Evolutionary conservation across 2,113 vertebrate species (phyloP).

Genomic region (Myotis davidii): DNA sequence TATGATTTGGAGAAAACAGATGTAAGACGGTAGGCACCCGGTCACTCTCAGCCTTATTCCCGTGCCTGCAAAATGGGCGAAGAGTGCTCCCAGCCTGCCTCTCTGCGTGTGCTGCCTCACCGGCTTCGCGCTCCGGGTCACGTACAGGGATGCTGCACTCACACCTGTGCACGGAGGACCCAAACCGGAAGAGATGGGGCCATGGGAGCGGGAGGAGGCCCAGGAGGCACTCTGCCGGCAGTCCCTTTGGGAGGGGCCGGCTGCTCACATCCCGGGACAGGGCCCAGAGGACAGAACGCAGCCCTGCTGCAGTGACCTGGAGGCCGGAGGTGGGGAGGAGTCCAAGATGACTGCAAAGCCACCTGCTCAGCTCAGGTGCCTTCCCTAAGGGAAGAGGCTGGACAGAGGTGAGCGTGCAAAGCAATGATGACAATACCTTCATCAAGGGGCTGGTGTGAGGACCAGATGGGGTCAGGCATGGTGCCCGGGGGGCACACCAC

Average conservation of each 20-base stretch:
- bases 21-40: neutral
- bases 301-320: neutral
- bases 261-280: neutral
- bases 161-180: too few species aligned
- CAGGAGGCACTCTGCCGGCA: neutral
- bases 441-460: neutral
- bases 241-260: neutral
- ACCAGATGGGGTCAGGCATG: neutral
- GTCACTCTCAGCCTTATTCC: too few species aligned
- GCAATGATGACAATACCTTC: neutral
- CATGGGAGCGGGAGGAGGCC: neutral
- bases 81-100: too few species aligned
- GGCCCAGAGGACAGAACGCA: neutral
- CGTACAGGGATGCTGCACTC: too few species aligned
- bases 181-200: neutral
- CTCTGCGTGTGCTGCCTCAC: too few species aligned
- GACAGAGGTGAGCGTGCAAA: neutral
- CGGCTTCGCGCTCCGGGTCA: too few species aligned
- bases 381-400: neutral
- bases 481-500: neutral
- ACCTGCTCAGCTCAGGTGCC: neutral
- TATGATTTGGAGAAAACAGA: neutral
- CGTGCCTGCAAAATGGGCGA: too few species aligned
- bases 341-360: neutral
- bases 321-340: neutral